A percentile compares a stretch with the other conserved stretches of the same genome.
Conservation (phyloP, 64 coral and sea anemone species). For the Dendronephthya gigantea region DNA sequence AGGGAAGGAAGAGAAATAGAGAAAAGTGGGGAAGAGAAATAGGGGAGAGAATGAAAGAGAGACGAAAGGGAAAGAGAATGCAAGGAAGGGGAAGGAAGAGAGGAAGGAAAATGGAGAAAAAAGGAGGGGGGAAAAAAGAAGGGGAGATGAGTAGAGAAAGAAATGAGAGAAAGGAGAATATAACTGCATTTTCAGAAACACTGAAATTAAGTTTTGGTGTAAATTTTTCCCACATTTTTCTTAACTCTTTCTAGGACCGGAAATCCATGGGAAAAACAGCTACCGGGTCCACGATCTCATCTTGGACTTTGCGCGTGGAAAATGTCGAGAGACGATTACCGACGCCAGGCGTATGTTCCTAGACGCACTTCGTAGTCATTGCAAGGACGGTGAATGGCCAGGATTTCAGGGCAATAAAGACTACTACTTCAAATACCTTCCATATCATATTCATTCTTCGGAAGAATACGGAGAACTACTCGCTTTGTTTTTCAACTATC, state of each 20-base stretch:
- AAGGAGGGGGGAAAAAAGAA: background rate
- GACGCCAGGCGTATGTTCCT: background rate
- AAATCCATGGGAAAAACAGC: background rate
- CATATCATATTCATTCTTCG: slow-evolving; percentile 36
- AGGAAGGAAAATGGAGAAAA: background rate
- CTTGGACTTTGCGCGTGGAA: slow-evolving; percentile 37
- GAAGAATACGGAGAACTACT: slow-evolving; percentile 26
- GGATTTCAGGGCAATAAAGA: background rate
- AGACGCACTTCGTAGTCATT: too few relatives aligned
- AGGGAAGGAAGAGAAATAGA: background rate
- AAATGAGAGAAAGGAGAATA: background rate
- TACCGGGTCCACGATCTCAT: slow-evolving; percentile 41
- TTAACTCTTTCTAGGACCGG: too few relatives aligned
- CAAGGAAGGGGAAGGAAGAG: background rate
- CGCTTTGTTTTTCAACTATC: slow-evolving; percentile 8
- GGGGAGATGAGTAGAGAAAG: background rate
- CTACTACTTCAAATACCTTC: slow-evolving; percentile 39
- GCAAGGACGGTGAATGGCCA: background rate
- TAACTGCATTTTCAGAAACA: too few relatives aligned
- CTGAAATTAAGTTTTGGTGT: too few relatives aligned
- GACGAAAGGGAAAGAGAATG: background rate
- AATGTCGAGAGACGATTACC: background rate
- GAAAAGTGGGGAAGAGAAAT: background rate
- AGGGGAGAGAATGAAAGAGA: background rate
- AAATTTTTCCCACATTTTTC: too few relatives aligned